Percentiles rank a stretch among this genome's conserved stretches.
These are phyloP conservation scores for Ips nitidus DNA, from an alignment of 1,140 invertebrate species.

Conservation along the genomic window DNA sequence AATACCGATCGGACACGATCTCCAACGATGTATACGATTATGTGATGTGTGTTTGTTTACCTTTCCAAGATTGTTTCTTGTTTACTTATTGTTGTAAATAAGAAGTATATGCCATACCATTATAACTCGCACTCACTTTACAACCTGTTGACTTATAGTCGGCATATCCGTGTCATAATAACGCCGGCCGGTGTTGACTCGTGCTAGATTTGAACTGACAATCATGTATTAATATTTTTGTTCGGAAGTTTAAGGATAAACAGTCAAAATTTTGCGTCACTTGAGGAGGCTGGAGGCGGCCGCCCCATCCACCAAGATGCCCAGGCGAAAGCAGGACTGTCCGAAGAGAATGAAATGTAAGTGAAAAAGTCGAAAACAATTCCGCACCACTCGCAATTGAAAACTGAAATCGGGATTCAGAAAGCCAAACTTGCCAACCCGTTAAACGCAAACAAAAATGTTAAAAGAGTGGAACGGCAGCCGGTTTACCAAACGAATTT, in stretches of 20 bases:
- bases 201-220: background rate
- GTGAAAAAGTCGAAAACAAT: slow-evolving; percentile 38
- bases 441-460: slow-evolving; percentile 9
- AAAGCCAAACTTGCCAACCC: background rate
- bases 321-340: slow-evolving; percentile 64
- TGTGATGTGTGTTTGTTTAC: slow-evolving; percentile 26
- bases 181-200: too few relatives aligned
- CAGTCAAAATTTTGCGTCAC: slow-evolving; percentile 48
- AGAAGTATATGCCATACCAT: background rate
- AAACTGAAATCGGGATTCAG: background rate
- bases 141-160: background rate
- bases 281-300: slow-evolving; percentile 39
- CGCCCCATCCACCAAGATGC: slow-evolving; percentile 54
- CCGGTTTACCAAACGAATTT: slow-evolving; percentile 8
- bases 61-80: slow-evolving; percentile 9
- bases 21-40: slow-evolving; percentile 38
- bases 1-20: slow-evolving; percentile 19
- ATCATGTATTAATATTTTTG: background rate
- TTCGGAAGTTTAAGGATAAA: slow-evolving; percentile 11
- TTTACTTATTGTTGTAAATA: background rate
- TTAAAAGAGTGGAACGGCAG: slow-evolving; percentile 20
- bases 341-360: slow-evolving; percentile 68
- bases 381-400: background rate
- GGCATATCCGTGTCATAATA: too few relatives aligned
- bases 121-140: background rate